Conservation (phyloP, 2,888 invertebrate species). For the Drosophila sordidula region DNA sequence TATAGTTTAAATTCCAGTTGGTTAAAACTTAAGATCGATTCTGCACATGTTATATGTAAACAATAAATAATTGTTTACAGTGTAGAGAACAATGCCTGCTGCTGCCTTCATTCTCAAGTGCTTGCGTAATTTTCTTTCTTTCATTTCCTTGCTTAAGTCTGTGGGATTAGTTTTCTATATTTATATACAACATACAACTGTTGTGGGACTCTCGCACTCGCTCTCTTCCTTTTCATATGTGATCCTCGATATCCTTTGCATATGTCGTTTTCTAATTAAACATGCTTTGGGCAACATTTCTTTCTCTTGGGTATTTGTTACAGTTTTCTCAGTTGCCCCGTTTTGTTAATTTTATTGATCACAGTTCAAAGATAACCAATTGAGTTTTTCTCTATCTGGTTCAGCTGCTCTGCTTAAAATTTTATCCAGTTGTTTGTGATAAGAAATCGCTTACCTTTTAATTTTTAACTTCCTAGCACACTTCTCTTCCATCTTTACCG, state of each 20-base stretch:
- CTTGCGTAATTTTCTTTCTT: constrained; percentile 67
- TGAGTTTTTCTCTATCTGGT: background rate
- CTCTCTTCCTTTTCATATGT: constrained; percentile 13
- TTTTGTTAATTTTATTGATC: constrained; percentile 42
- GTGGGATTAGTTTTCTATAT: constrained; percentile 68
- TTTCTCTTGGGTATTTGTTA: constrained; percentile 55
- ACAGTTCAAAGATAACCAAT: constrained; percentile 28
- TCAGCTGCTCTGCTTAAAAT: constrained; percentile 49
- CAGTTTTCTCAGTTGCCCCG: constrained; percentile 46
- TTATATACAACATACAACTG: constrained; percentile 51
- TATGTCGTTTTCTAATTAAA: constrained; percentile 77
- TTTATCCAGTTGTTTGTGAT: constrained; percentile 37
- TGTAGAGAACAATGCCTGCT: constrained; percentile 25
- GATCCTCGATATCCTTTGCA: constrained; percentile 47
- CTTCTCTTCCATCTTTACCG: background rate
- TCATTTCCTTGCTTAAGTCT: constrained; percentile 38
- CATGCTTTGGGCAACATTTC: constrained; percentile 35
- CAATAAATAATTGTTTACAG: background rate
- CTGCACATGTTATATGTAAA: background rate
- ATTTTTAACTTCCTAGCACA: constrained; percentile 12
- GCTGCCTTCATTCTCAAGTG: constrained; percentile 65
- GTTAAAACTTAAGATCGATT: background rate
- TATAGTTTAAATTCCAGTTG: background rate
- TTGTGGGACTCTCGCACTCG: constrained; percentile 14
- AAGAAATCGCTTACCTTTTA: constrained; percentile 9